phyloP scores from a whole-genome alignment of 1,140 invertebrate species.

The Saccostrea cuccullata region DNA sequence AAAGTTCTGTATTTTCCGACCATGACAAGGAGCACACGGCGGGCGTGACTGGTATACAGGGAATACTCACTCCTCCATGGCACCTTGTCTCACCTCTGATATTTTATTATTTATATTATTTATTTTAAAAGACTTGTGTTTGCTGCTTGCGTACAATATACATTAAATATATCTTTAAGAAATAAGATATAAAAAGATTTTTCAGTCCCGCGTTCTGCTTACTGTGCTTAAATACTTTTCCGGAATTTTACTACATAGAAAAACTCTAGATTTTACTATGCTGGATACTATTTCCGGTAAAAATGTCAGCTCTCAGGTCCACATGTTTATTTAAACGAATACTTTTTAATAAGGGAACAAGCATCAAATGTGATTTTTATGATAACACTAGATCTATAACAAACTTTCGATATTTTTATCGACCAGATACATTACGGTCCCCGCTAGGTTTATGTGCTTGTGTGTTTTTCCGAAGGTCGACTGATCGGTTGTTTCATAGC shows the following conservation, averaged over 20 bases:
- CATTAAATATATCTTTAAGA: no score
- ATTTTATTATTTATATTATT: no score
- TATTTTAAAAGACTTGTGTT: no score
- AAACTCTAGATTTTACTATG: background rate
- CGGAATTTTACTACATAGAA: background rate
- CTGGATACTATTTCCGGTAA: background rate
- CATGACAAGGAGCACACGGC: no score
- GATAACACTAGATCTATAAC: background rate
- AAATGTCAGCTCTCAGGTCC: conserved; percentile 31
- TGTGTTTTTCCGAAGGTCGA: conserved; percentile 26
- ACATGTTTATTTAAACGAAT: conserved; percentile 26
- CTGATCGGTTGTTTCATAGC: background rate
- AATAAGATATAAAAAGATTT: no score
- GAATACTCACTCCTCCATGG: no score
- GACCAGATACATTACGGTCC: background rate
- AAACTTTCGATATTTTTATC: background rate
- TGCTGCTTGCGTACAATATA: no score
- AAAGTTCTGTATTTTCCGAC: no score
- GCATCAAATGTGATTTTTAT: background rate
- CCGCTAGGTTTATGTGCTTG: background rate
- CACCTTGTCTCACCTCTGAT: no score
- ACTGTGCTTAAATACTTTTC: background rate
- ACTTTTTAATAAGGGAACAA: background rate
- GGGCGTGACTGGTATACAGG: no score
- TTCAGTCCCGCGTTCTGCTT: no score